Conservation (phyloP, 2,888 invertebrate species). For the Electrophaes corylata region DNA sequence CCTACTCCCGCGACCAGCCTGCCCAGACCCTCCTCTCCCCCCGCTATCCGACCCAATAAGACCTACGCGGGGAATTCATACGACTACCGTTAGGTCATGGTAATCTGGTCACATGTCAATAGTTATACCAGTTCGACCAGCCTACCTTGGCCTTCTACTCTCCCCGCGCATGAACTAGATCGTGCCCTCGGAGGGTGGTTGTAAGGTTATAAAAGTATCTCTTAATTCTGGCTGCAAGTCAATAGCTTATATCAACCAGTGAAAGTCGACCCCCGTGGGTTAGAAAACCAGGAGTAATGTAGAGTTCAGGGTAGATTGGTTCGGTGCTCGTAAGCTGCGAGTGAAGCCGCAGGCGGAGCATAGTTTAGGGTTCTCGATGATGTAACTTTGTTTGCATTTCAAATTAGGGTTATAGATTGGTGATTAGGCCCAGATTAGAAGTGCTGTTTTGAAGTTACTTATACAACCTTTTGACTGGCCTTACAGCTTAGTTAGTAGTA, state of each 20-base stretch:
- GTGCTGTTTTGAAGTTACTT: not conserved
- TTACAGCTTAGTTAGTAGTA: too few relatives aligned
- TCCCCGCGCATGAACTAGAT: conserved; percentile 3
- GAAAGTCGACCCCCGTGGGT: conserved; percentile 48
- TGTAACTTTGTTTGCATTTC: conserved; percentile 39
- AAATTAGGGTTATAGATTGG: conserved; percentile 17
- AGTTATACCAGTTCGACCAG: conserved; percentile 28
- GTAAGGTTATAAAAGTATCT: conserved; percentile 41
- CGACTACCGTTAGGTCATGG: conserved; percentile 41
- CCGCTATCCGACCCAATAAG: not conserved
- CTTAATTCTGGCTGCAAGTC: conserved; percentile 45
- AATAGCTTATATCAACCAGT: conserved; percentile 55
- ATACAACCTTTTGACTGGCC: too few relatives aligned
- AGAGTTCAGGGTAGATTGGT: conserved; percentile 44
- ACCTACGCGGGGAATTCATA: not conserved
- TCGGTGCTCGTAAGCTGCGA: conserved; percentile 35
- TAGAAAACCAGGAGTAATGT: conserved; percentile 29
- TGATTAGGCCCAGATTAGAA: not conserved
- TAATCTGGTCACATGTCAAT: conserved; percentile 48
- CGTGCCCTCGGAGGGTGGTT: conserved; percentile 9
- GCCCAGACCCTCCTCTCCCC: conserved; percentile 42
- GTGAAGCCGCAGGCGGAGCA: conserved; percentile 47
- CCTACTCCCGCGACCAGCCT: conserved; percentile 45
- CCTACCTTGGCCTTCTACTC: conserved; percentile 1
- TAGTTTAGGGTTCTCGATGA: conserved; percentile 34